Base-by-base conservation (phyloP, 2,888 invertebrate genomes). In the Diabrotica balteata region DNA sequence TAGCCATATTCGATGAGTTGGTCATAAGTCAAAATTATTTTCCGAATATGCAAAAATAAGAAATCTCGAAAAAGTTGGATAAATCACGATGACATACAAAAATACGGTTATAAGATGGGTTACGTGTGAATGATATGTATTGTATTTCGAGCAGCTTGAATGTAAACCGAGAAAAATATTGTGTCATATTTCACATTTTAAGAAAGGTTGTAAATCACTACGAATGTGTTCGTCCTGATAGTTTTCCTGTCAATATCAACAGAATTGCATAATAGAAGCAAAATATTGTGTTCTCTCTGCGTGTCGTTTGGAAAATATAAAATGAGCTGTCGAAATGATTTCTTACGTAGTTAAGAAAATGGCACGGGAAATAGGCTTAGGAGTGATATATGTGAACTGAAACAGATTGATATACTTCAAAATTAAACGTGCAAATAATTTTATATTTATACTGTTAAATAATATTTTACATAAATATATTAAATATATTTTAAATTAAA, bases 11-110 rank as follows among this genome's bases (percentile, higher is more conserved):
- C 32, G 32, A 32, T 5, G 32, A 32, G 4, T 32, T 32, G 32
- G 5, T 32, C 32, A 32, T 5, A 32, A 32, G 32, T 32, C 32
- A 32, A 32, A 32, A 32, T 32, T 32, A 32, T 5, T 32, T 2
- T 32, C 32, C 10, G 9, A 42, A 54, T 8, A 7, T n/a, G 8
- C 11, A 55, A 7, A 45, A 17, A 44, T 55, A 5, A 44, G 45
- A 11, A 55, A 55, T 43, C 44, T 55, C 2, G 54, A 7, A 55
- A 70, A 72, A 68, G 64, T 65, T 55, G 50, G 52, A 72, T 72
- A 67, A 72, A 72, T 72, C 72, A 72, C 59, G 68, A 63, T 69
- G 72, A 72, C 68, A 65, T 62, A 64, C 67, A 60, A 66, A 72
- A 69, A 72, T 70, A 62, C 49, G 68, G 59, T 68, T 64, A 59